Evolutionary conservation across 1,140 invertebrate genomes (phyloP).

Genomic region (Probaryconus sp.): DNA sequence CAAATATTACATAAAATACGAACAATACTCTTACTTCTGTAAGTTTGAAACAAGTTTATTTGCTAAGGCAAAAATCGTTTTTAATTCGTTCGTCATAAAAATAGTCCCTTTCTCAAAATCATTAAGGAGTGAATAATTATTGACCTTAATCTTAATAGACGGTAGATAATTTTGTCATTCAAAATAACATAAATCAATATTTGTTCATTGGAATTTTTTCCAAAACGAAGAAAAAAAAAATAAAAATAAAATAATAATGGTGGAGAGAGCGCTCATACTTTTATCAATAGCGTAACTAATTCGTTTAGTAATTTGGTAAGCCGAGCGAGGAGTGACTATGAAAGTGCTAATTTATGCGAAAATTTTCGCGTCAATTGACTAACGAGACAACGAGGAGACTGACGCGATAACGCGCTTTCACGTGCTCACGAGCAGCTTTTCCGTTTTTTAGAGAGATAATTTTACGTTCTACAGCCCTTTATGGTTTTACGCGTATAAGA

Average conservation of each 20-base stretch:
- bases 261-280: slow-evolving; percentile 33
- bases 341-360: slow-evolving; percentile 67
- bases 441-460: slow-evolving; percentile 58
- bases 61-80: too few relatives aligned
- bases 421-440: slow-evolving; percentile 51
- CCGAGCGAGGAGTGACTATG: slow-evolving; percentile 62
- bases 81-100: too few relatives aligned
- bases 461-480: slow-evolving; percentile 58
- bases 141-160: slow-evolving; percentile 5
- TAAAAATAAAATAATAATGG: slow-evolving; percentile 26
- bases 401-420: slow-evolving; percentile 60
- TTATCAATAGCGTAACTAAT: slow-evolving; percentile 61
- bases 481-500: slow-evolving; percentile 39
- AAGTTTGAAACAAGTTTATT: too few relatives aligned
- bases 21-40: too few relatives aligned
- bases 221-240: slow-evolving; percentile 41
- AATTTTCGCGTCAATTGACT: slow-evolving; percentile 65
- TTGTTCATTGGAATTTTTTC: slow-evolving; percentile 46
- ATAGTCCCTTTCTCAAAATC: not conserved
- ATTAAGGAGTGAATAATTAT: not conserved
- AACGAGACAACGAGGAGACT: slow-evolving; percentile 59
- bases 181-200: slow-evolving; percentile 41
- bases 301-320: slow-evolving; percentile 63
- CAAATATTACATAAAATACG: too few relatives aligned
- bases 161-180: slow-evolving; percentile 5